These are phyloP conservation scores for Zaprionus taronus DNA, from an alignment of 1,140 invertebrate genomes.

Conservation along the genomic window DNA sequence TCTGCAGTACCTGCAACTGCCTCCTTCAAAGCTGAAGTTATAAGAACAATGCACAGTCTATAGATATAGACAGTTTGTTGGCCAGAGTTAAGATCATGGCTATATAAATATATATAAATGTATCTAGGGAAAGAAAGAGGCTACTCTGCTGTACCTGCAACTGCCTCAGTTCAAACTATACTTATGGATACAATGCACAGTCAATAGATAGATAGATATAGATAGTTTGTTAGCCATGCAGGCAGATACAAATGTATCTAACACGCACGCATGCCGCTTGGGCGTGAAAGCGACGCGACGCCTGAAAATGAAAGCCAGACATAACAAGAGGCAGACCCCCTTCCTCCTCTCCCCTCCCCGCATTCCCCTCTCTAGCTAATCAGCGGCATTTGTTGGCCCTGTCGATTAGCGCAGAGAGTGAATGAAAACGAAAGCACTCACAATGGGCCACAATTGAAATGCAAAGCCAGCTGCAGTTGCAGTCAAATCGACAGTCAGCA, in stretches of 20 bases:
- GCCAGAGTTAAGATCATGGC: no score
- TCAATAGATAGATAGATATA: background rate
- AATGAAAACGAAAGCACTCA: slow-evolving; percentile 52
- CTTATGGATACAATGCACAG: slow-evolving; percentile 17
- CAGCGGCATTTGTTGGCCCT: slow-evolving; percentile 49
- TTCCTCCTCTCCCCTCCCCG: no score
- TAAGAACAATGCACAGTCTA: background rate
- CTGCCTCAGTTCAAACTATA: background rate
- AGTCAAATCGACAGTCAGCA: background rate
- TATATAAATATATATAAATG: no score
- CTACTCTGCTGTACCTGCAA: no score
- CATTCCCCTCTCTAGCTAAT: slow-evolving; percentile 27
- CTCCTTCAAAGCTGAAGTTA: background rate
- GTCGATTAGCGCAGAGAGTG: slow-evolving; percentile 44
- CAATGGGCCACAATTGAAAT: slow-evolving; percentile 67
- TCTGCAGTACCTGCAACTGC: no score
- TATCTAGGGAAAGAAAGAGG: background rate
- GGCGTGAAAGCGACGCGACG: slow-evolving; percentile 37
- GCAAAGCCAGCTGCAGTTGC: slow-evolving; percentile 56
- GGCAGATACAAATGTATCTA: slow-evolving; percentile 24
- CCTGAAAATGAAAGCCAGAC: slow-evolving; percentile 41
- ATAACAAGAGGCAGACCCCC: slow-evolving; percentile 21
- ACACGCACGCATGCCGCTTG: slow-evolving; percentile 32
- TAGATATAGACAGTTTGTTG: background rate
- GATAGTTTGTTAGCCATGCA: no score